Conservation (phyloP, 2,888 invertebrate species). For the Agrotis puta region DNA sequence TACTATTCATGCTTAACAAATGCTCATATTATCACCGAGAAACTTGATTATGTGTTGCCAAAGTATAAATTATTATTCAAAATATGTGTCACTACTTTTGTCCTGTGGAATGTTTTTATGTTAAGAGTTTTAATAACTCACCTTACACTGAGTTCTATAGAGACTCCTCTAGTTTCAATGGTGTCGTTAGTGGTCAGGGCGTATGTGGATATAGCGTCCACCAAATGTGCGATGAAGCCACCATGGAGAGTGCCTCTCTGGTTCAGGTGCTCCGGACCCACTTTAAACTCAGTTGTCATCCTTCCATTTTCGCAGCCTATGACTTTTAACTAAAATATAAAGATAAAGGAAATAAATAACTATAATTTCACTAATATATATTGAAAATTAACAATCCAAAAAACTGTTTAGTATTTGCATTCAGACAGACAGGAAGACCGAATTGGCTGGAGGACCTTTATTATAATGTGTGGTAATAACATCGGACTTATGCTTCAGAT, state of each 20-base stretch:
- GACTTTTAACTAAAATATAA: conserved; percentile 79
- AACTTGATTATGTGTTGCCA: background rate
- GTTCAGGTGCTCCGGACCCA: conserved; percentile 94
- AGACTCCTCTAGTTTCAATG: conserved; percentile 93
- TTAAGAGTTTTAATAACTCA: conserved; percentile 77
- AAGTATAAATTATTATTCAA: background rate
- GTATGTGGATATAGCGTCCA: conserved; percentile 94
- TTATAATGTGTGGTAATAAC: too few species aligned
- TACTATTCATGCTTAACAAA: background rate
- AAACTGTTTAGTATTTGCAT: too few species aligned
- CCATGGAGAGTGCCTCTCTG: conserved; percentile 95
- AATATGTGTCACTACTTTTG: background rate
- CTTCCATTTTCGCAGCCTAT: conserved; percentile 92
- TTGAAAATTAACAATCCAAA: too few species aligned
- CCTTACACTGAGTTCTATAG: conserved; percentile 96
- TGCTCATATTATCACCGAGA: background rate
- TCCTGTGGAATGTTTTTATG: background rate
- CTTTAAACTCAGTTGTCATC: conserved; percentile 94
- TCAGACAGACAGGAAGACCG: too few species aligned
- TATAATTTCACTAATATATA: conserved; percentile 1
- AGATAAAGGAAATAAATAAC: background rate
- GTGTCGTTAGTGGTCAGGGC: conserved; percentile 93
- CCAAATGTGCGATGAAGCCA: conserved; percentile 95
- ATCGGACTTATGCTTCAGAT: background rate
- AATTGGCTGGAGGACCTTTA: too few species aligned